Evolutionary conservation across 2,888 invertebrate genomes (phyloP).

Genomic region (Petrolisthes manimaculis): DNA sequence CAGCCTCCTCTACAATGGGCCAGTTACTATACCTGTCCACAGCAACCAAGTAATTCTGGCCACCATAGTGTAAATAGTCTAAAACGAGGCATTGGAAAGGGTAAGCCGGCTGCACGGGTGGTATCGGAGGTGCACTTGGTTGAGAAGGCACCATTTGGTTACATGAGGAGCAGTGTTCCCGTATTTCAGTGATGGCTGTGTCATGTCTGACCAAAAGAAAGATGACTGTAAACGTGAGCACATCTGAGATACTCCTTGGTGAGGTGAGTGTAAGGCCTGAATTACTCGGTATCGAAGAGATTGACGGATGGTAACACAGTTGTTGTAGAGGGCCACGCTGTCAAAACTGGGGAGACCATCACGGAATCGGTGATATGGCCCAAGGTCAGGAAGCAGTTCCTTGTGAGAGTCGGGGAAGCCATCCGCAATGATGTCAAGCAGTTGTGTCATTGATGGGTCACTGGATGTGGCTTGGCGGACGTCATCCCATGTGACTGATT

Average conservation of each 20-base stretch:
- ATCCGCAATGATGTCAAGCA: not conserved
- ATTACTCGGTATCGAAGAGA: slow-evolving; percentile 1
- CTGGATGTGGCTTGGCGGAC: slow-evolving; percentile 19
- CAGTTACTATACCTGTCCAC: slow-evolving; percentile 31
- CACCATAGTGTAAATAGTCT: slow-evolving; percentile 21
- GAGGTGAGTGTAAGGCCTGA: slow-evolving; percentile 15
- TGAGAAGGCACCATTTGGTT: slow-evolving; percentile 33
- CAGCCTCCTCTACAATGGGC: slow-evolving; percentile 30
- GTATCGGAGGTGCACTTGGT: slow-evolving; percentile 16
- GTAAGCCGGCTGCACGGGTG: not conserved
- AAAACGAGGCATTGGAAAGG: slow-evolving; percentile 30
- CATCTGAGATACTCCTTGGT: slow-evolving; percentile 26
- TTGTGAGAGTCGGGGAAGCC: slow-evolving; percentile 5
- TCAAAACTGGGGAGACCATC: slow-evolving; percentile 21
- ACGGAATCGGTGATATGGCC: slow-evolving; percentile 14
- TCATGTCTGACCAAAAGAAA: slow-evolving; percentile 35
- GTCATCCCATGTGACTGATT: not conserved
- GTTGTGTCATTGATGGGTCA: slow-evolving; percentile 12
- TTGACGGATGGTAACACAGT: slow-evolving; percentile 24
- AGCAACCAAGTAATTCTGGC: slow-evolving; percentile 20
- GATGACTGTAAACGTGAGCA: not conserved
- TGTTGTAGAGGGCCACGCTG: slow-evolving; percentile 24
- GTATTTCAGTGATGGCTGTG: not conserved
- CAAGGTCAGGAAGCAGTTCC: not conserved
- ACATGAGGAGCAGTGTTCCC: not conserved